Percentiles rank a stretch among this genome's conserved stretches.
Evolutionary conservation across 2,797 vertebrate genomes (phyloP).

Genomic region (Ispidina lecontei): DNA sequence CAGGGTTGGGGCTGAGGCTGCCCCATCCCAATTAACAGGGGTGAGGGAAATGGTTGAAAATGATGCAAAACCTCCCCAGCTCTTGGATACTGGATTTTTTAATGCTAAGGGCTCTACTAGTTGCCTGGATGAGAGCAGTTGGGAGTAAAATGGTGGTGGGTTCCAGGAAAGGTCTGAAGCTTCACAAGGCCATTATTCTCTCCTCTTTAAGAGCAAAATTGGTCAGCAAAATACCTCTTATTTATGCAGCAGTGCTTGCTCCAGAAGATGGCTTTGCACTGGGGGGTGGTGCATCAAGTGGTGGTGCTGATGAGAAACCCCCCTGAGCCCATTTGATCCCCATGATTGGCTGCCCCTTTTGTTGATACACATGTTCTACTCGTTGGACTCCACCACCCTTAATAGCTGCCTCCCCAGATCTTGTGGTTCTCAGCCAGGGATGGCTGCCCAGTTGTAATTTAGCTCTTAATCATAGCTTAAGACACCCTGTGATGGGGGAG

Average conservation of each 20-base stretch:
- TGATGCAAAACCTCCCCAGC: not conserved
- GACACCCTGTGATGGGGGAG: rapidly evolving
- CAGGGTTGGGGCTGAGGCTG: not conserved
- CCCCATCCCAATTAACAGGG: not conserved
- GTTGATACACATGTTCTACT: rapidly evolving
- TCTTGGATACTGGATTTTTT: not conserved
- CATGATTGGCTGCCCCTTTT: rapidly evolving
- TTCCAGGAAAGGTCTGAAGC: not conserved
- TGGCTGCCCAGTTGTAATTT: not conserved
- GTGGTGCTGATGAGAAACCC: not conserved
- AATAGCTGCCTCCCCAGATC: not conserved
- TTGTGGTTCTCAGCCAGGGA: not conserved
- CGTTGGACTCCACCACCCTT: not conserved
- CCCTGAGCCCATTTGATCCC: rapidly evolving
- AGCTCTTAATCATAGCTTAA: not conserved
- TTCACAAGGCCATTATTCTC: not conserved
- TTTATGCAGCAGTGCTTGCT: not conserved
- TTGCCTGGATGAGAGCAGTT: not conserved
- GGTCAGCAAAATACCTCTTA: not conserved
- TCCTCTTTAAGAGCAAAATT: not conserved
- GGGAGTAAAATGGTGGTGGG: not conserved
- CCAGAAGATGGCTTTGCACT: not conserved
- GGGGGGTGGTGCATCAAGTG: rapidly evolving
- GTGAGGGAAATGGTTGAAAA: not conserved
- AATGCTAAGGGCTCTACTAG: not conserved